Evolutionary conservation across 2,797 vertebrate genomes (phyloP).

Genomic region (Lindbergichthys nudifrons): DNA sequence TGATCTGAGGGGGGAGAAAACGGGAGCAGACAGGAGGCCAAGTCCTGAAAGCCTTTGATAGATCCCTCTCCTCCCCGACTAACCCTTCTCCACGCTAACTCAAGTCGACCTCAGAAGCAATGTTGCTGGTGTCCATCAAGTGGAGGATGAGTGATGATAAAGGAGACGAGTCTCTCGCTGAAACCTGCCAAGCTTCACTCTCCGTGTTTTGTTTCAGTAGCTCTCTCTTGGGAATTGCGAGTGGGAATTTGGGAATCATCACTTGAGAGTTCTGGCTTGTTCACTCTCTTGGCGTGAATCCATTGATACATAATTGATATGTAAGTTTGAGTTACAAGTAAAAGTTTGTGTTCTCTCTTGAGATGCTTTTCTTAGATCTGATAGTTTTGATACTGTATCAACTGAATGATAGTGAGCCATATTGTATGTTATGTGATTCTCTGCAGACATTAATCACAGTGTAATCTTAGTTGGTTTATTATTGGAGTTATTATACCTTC

Average conservation of each 20-base stretch:
- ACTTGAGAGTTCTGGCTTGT: slow-evolving; percentile 13
- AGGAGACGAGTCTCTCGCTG: slow-evolving; percentile 18
- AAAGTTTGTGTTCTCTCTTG: slow-evolving; percentile 37
- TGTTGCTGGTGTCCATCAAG: slow-evolving; percentile 29
- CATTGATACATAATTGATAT: slow-evolving; percentile 56
- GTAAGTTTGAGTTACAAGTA: slow-evolving; percentile 50
- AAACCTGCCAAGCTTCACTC: slow-evolving; percentile 21
- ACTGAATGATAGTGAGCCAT: slow-evolving; percentile 7
- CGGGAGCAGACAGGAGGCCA: slow-evolving; percentile 45
- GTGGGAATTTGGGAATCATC: slow-evolving; percentile 18
- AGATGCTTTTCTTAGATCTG: slow-evolving; percentile 50
- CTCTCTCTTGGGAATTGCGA: slow-evolving; percentile 15
- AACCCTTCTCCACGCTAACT: slow-evolving; percentile 10
- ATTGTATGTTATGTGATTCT: slow-evolving; percentile 57
- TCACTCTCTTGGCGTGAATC: slow-evolving; percentile 4
- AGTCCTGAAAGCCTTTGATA: slow-evolving; percentile 57
- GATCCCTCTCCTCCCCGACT: slow-evolving; percentile 25
- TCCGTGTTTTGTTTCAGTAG: slow-evolving; percentile 18
- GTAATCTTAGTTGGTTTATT: slow-evolving; percentile 35
- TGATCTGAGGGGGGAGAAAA: slow-evolving; percentile 59
- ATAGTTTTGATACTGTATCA: slow-evolving; percentile 54
- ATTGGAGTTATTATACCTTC: slow-evolving; percentile 32
- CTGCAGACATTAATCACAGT: slow-evolving; percentile 42
- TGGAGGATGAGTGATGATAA: slow-evolving; percentile 42
- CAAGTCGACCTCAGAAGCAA: slow-evolving; percentile 32